Evolutionary conservation across 2,797 vertebrate species (phyloP).

Genomic region (Malacoraja senta): DNA sequence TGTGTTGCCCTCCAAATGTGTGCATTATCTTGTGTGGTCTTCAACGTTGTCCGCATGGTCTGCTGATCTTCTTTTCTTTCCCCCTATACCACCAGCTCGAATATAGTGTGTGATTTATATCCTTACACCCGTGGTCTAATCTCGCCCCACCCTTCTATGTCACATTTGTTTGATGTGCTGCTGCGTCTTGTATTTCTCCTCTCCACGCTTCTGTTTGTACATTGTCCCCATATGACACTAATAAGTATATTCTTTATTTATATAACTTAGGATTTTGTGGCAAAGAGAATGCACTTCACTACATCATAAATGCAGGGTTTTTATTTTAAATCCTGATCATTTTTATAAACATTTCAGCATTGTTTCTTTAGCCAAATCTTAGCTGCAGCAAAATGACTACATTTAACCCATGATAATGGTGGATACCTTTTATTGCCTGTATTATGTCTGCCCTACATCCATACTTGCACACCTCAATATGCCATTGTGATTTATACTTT

Average conservation of each 20-base stretch:
- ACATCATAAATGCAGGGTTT: background rate
- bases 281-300: background rate
- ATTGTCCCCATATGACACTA: background rate
- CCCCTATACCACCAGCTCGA: background rate
- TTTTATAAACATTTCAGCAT: background rate
- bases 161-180: background rate
- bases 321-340: conserved; percentile 6
- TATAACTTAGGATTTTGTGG: conserved; percentile 10
- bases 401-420: background rate
- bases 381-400: background rate
- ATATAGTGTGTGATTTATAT: background rate
- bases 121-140: background rate
- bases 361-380: background rate
- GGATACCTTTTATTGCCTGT: conserved; percentile 23
- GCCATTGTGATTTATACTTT: background rate
- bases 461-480: conserved; percentile 31
- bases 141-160: background rate
- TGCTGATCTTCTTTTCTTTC: background rate
- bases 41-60: background rate
- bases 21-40: background rate
- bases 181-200: too few relatives aligned
- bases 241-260: background rate
- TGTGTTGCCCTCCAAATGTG: background rate
- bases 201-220: too few relatives aligned
- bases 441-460: background rate